phyloP scores from a whole-genome alignment of 2,113 vertebrate species.

The Sinocyclocheilus anophthalmus region DNA sequence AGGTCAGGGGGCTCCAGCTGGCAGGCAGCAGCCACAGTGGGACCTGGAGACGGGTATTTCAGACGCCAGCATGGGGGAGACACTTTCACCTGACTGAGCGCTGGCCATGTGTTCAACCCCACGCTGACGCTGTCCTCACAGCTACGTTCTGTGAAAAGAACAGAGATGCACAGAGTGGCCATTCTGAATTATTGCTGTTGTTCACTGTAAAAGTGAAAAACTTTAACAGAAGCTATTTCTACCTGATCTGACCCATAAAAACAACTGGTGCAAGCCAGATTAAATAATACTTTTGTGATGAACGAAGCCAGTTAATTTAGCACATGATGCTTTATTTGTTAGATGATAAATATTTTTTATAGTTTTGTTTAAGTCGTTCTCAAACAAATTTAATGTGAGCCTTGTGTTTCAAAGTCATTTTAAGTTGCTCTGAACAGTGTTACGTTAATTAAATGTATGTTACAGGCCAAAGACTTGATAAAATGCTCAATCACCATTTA shows the following conservation, averaged over 20 bases:
- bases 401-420: slow-evolving; percentile 30
- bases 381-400: slow-evolving; percentile 24
- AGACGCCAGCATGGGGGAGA: slow-evolving; percentile 62
- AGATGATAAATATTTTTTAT: not conserved
- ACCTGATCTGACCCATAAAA: not conserved
- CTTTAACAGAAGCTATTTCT: not conserved
- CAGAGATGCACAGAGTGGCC: slow-evolving; percentile 31
- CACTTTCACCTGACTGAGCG: slow-evolving; percentile 58
- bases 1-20: slow-evolving; percentile 79
- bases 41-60: slow-evolving; percentile 73
- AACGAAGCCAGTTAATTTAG: not conserved
- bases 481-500: slow-evolving; percentile 36
- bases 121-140: slow-evolving; percentile 41
- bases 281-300: not conserved
- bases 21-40: slow-evolving; percentile 69
- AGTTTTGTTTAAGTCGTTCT: not conserved
- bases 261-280: not conserved
- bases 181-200: slow-evolving; percentile 46
- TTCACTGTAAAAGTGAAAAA: slow-evolving; percentile 9
- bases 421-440: slow-evolving; percentile 22
- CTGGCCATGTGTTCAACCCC: slow-evolving; percentile 58
- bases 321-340: too few species aligned
- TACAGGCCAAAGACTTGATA: slow-evolving; percentile 27
- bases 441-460: slow-evolving; percentile 37
- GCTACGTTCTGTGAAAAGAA: slow-evolving; percentile 34